phyloP scores from a whole-genome alignment of 2,113 vertebrate genomes.

The Cavia porcellus region DNA sequence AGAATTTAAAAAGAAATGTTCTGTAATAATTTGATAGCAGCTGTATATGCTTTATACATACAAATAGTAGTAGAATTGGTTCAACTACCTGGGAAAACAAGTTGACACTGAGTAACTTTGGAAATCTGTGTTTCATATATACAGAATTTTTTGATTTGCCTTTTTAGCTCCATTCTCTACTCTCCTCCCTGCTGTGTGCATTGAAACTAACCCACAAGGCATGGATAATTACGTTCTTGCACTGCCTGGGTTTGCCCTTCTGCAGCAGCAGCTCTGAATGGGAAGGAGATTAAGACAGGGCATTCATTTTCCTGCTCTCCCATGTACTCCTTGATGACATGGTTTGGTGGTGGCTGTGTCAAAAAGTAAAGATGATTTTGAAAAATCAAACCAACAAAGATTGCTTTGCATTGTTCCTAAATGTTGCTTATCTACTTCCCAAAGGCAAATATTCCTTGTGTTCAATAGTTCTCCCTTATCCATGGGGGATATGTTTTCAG shows the following conservation, averaged over 20 bases:
- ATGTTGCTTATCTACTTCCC: neutral
- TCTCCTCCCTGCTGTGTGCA: too few relatives aligned
- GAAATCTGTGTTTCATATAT: neutral
- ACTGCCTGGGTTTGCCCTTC: neutral
- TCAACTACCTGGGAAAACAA: neutral
- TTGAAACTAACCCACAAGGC: too few relatives aligned
- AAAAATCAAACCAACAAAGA: neutral
- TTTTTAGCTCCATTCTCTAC: neutral
- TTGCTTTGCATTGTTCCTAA: neutral
- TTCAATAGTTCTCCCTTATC: neutral
- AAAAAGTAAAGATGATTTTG: neutral
- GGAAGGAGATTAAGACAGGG: neutral
- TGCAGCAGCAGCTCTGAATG: neutral
- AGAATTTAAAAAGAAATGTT: neutral
- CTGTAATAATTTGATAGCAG: neutral
- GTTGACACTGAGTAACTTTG: neutral
- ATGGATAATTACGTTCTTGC: too few relatives aligned
- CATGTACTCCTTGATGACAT: rapidly evolving
- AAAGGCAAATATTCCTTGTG: neutral
- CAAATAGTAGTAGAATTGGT: too few relatives aligned
- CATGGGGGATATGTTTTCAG: neutral
- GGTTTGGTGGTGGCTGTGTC: neutral
- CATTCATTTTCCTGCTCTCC: neutral
- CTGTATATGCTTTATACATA: rapidly evolving
- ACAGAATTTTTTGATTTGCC: neutral